phyloP scores from a whole-genome alignment of 2,888 invertebrate genomes.

The Notocelia uddmanniana region DNA sequence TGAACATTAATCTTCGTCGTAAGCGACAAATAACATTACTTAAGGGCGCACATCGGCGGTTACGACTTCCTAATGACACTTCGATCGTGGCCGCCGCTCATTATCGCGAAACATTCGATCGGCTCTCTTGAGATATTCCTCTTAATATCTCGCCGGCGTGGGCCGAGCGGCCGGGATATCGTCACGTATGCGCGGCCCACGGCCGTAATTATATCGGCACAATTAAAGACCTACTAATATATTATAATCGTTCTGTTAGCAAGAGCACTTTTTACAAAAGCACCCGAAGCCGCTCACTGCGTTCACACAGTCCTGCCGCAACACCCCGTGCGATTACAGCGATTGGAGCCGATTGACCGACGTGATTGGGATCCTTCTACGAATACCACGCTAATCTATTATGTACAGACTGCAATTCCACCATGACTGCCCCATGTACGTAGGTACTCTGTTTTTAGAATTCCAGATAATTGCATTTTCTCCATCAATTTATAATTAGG shows the following conservation, averaged over 20 bases:
- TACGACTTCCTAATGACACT: constrained; percentile 86
- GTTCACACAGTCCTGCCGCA: constrained; percentile 68
- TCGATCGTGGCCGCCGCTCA: constrained; percentile 81
- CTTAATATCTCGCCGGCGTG: constrained; percentile 80
- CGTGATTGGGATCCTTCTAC: constrained; percentile 65
- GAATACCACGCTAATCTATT: constrained; percentile 57
- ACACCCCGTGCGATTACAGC: constrained; percentile 63
- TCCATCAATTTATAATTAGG: constrained; percentile 2
- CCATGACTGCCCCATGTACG: constrained; percentile 44
- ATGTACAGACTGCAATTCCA: constrained; percentile 51
- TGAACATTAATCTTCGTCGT: constrained; percentile 76
- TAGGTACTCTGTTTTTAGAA: constrained; percentile 13
- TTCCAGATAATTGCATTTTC: constrained; percentile 28
- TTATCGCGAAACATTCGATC: constrained; percentile 84
- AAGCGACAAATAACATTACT: constrained; percentile 75
- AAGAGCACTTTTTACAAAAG: constrained; percentile 79
- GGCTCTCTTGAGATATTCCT: constrained; percentile 79
- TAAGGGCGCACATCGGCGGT: constrained; percentile 76
- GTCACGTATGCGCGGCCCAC: constrained; percentile 80
- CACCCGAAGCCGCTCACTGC: constrained; percentile 67
- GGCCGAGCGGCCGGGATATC: constrained; percentile 78
- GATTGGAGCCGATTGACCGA: constrained; percentile 64
- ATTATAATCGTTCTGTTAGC: constrained; percentile 85
- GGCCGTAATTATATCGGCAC: constrained; percentile 83
- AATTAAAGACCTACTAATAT: constrained; percentile 85